A percentile compares a stretch with the other conserved stretches of the same genome.
phyloP scores from a whole-genome alignment of 2,113 vertebrate genomes.

The Syngnathus typhle region DNA sequence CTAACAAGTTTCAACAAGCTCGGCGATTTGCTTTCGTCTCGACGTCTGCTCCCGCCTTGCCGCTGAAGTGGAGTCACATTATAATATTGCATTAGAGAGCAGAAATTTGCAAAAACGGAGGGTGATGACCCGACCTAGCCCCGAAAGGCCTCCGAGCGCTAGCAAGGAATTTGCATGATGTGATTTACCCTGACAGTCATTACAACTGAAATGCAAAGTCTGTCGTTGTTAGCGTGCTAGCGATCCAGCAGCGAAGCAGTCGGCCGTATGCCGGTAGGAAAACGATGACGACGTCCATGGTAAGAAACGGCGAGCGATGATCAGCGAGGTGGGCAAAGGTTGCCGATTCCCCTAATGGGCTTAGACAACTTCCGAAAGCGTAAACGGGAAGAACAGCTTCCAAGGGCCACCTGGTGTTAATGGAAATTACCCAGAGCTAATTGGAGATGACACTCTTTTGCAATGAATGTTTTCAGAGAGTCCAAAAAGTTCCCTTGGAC shows the following conservation, averaged over 20 bases:
- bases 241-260: conserved; percentile 27
- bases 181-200: conserved; percentile 24
- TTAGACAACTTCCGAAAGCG: background rate
- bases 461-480: conserved; percentile 31
- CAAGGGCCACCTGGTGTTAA: conserved; percentile 16
- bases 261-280: background rate
- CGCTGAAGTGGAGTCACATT: conserved; percentile 18
- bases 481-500: conserved; percentile 21
- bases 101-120: conserved; percentile 11
- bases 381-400: conserved; percentile 6
- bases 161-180: conserved; percentile 23
- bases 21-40: conserved; percentile 9
- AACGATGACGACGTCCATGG: conserved; percentile 34
- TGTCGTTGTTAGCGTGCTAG: conserved; percentile 4
- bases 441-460: conserved; percentile 23
- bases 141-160: conserved; percentile 9
- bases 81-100: background rate
- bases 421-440: conserved; percentile 17
- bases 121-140: conserved; percentile 11
- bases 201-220: conserved; percentile 35
- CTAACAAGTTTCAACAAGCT: conserved; percentile 20
- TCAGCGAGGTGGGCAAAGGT: conserved; percentile 6
- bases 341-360: conserved; percentile 20
- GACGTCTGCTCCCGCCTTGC: conserved; percentile 1
- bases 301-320: conserved; percentile 21